Evolutionary conservation across 2,888 invertebrate genomes (phyloP).

Genomic region (Meteorus colon): DNA sequence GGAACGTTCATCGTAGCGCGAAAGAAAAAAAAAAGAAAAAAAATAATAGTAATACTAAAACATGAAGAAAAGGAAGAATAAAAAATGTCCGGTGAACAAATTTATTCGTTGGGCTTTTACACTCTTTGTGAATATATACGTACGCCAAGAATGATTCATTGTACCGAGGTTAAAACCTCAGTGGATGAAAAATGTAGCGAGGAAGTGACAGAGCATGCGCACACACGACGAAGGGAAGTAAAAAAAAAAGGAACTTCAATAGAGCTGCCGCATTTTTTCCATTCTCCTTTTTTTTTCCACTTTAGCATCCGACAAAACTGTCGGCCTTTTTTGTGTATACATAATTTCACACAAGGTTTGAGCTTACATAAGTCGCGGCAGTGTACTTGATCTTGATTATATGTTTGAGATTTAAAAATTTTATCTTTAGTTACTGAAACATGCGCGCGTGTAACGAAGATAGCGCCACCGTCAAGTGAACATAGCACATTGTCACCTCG

Average conservation of each 20-base stretch:
- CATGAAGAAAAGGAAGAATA: conserved; percentile 12
- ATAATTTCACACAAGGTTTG: conserved; percentile 17
- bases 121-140: conserved; percentile 18
- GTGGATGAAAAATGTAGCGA: conserved; percentile 15
- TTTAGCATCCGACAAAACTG: not conserved
- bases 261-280: conserved; percentile 2
- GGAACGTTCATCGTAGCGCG: conserved; percentile 50
- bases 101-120: conserved; percentile 58
- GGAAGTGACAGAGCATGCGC: conserved; percentile 15
- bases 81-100: conserved; percentile 58
- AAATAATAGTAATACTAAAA: not conserved
- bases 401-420: not conserved
- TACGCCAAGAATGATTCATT: conserved; percentile 11
- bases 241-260: conserved; percentile 17
- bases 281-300: not conserved
- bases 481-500: not conserved
- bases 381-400: not conserved
- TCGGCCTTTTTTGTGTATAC: not conserved
- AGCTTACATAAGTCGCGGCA: conserved; percentile 3
- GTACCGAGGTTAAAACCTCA: not conserved
- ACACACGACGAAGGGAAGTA: conserved; percentile 15
- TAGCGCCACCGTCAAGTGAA: not conserved
- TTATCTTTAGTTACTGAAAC: not conserved
- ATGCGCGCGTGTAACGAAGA: not conserved
- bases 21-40: conserved; percentile 26